These are phyloP conservation scores for Chionis minor DNA, from an alignment of 2,113 vertebrate genomes.

Conservation along the genomic window DNA sequence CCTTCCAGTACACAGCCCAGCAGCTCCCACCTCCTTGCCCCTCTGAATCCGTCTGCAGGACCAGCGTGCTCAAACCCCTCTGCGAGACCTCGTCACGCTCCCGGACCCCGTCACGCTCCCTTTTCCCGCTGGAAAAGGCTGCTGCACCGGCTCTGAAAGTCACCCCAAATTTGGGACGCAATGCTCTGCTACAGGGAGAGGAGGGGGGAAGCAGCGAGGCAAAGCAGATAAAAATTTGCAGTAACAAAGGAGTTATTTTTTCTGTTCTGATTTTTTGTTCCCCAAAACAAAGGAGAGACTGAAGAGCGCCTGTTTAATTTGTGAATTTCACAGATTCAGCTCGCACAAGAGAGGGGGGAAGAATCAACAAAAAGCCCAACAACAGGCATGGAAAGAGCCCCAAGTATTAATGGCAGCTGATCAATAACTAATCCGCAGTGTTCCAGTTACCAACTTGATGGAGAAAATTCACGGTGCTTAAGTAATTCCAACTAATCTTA, in stretches of 20 bases:
- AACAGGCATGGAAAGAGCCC: slow-evolving; percentile 69
- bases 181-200: fast-evolving
- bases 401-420: slow-evolving; percentile 71
- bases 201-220: not conserved
- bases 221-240: not conserved
- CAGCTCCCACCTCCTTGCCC: fast-evolving
- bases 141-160: not conserved
- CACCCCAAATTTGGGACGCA: not conserved
- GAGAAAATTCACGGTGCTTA: slow-evolving; percentile 71
- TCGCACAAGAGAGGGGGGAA: slow-evolving; percentile 15
- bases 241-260: slow-evolving; percentile 26
- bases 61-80: not conserved
- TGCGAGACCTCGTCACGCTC: fast-evolving
- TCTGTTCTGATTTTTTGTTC: slow-evolving; percentile 14
- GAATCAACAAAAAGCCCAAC: slow-evolving; percentile 54
- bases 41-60: not conserved
- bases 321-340: slow-evolving; percentile 57
- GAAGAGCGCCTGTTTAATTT: slow-evolving; percentile 59
- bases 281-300: slow-evolving; percentile 57
- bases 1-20: not conserved
- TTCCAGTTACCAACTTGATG: slow-evolving; percentile 69
- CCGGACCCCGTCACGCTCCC: not conserved
- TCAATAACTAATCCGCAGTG: slow-evolving; percentile 74
- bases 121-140: not conserved
- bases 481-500: slow-evolving; percentile 76